A percentile compares a stretch with the other conserved stretches of the same genome.
These are phyloP conservation scores for Otus scops DNA, from an alignment of 2,797 vertebrate genomes.

Conservation along the genomic window DNA sequence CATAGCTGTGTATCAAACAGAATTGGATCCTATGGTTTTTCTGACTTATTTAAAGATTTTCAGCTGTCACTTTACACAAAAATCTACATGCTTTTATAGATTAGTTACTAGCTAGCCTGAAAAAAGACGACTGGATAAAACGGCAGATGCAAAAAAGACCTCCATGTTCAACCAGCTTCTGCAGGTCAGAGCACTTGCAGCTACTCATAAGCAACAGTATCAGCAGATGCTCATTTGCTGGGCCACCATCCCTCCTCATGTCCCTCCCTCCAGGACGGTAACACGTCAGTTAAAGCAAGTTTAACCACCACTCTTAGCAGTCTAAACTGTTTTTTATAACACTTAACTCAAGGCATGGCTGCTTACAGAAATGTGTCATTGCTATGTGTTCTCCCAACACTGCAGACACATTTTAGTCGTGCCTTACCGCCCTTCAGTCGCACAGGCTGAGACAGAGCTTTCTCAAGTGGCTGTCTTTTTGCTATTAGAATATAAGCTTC, in stretches of 20 bases:
- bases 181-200: not conserved
- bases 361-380: not conserved
- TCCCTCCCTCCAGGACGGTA: not conserved
- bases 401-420: not conserved
- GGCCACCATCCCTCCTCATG: accelerated
- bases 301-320: not conserved
- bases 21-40: not conserved
- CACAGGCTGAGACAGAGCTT: not conserved
- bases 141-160: not conserved
- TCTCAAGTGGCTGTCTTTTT: not conserved
- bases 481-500: not conserved
- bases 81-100: not conserved
- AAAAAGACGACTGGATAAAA: not conserved
- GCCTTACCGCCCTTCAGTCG: not conserved
- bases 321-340: not conserved
- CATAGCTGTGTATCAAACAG: not conserved
- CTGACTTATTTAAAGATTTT: not conserved
- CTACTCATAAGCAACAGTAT: not conserved
- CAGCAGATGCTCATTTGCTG: not conserved
- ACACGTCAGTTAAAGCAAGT: not conserved
- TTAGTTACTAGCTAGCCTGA: not conserved
- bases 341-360: not conserved
- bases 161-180: not conserved
- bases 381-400: not conserved
- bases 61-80: not conserved